These are phyloP conservation scores for Gambusia yucatana DNA, from an alignment of 2,797 vertebrate genomes.

Conservation along the genomic window DNA sequence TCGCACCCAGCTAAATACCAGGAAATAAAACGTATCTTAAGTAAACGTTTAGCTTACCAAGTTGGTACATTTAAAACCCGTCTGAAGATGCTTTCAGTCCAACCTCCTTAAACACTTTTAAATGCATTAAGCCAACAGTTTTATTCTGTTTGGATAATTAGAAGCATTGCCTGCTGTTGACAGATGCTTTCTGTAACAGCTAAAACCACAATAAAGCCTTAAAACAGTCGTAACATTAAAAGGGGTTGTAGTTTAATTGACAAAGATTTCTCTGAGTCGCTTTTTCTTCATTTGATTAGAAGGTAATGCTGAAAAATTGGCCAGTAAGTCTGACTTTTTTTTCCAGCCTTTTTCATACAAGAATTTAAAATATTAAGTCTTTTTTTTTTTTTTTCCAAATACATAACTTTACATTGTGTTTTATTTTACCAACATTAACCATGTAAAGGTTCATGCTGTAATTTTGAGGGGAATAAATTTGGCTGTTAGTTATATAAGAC, in stretches of 20 bases:
- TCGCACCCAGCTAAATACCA: not conserved
- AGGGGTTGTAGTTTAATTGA: not conserved
- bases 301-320: not conserved
- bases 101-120: not conserved
- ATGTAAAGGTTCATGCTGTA: no score
- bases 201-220: not conserved
- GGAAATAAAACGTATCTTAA: not conserved
- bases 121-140: not conserved
- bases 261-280: not conserved
- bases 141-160: not conserved
- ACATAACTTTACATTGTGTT: not conserved
- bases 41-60: not conserved
- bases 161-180: not conserved
- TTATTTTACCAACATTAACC: not conserved
- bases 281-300: not conserved
- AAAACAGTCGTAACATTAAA: not conserved
- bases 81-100: not conserved
- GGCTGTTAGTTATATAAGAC: not conserved
- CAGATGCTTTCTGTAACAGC: not conserved
- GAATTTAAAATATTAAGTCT: not conserved
- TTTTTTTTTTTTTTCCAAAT: not conserved
- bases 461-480: not conserved
- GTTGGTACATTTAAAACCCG: not conserved
- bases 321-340: not conserved
- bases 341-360: not conserved